phyloP scores from a whole-genome alignment of 2,797 vertebrate genomes.

The Tenualosa thibaudeaui region DNA sequence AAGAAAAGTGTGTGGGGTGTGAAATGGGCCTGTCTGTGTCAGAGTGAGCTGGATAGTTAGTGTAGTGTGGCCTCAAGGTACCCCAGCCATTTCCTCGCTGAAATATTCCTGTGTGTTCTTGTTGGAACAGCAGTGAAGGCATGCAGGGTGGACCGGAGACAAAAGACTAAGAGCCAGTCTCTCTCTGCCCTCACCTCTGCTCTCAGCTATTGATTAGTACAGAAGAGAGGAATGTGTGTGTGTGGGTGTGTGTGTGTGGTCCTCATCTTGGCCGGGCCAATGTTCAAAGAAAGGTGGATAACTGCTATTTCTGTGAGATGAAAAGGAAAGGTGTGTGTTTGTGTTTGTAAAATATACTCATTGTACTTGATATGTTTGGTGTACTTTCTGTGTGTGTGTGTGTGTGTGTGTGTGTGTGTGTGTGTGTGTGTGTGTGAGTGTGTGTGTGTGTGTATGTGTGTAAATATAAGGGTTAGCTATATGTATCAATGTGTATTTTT shows the following conservation, averaged over 20 bases:
- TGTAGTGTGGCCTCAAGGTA: neutral
- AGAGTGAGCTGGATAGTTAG: neutral
- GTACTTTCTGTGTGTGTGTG: neutral
- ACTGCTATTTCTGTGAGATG: neutral
- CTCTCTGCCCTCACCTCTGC: neutral
- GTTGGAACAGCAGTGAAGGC: neutral
- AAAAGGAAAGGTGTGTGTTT: neutral
- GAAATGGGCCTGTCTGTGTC: neutral
- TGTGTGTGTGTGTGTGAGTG: neutral
- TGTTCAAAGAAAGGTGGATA: neutral
- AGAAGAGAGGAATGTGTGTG: conserved; percentile 3
- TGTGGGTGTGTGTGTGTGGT: neutral
- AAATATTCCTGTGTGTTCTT: neutral
- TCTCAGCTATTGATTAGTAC: conserved; percentile 4
- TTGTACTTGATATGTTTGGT: neutral
- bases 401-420: neutral
- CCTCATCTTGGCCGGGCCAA: neutral
- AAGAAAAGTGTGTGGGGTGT: neutral
- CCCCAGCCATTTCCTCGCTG: neutral
- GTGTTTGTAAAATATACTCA: neutral
- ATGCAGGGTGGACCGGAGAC: conserved; percentile 10
- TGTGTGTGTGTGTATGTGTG: neutral
- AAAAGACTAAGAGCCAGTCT: neutral
- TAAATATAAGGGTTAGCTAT: no score
- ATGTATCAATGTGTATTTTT: no score